A percentile compares a stretch with the other conserved stretches of the same genome.
phyloP scores from a whole-genome alignment of 2,113 vertebrate species.

The Ammodytes marinus region DNA sequence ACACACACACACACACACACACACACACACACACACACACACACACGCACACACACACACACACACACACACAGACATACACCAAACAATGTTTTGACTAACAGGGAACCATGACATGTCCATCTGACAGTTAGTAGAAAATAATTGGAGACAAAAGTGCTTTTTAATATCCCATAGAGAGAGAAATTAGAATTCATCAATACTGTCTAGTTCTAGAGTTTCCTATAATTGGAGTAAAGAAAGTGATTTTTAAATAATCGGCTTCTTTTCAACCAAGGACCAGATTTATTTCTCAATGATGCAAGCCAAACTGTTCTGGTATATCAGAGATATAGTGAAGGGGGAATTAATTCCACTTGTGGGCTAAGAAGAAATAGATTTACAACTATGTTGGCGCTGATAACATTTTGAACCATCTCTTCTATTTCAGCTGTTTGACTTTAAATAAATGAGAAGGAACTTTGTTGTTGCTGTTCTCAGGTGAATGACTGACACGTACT shows the following conservation, averaged over 20 bases:
- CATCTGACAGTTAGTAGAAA: conserved; percentile 12
- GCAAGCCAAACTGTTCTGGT: neutral
- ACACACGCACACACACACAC: neutral
- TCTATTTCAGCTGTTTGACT: conserved; percentile 5
- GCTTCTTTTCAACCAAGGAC: neutral
- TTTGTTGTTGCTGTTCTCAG: neutral
- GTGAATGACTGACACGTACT: neutral
- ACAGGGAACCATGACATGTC: conserved; percentile 27
- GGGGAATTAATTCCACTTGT: neutral
- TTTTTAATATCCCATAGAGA: neutral
- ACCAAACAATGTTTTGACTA: conserved; percentile 31
- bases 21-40: neutral
- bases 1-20: neutral
- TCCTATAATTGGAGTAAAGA: neutral
- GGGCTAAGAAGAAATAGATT: neutral
- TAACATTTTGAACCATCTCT: neutral
- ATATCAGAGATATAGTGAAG: neutral
- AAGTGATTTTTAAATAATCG: neutral
- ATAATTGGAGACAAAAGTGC: neutral
- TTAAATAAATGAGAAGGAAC: neutral
- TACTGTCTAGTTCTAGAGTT: neutral
- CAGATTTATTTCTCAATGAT: neutral
- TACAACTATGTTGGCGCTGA: neutral
- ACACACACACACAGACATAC: neutral
- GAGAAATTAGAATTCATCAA: neutral